Base-by-base conservation (phyloP, 2,888 invertebrate species). In the Monopis laevigella region DNA sequence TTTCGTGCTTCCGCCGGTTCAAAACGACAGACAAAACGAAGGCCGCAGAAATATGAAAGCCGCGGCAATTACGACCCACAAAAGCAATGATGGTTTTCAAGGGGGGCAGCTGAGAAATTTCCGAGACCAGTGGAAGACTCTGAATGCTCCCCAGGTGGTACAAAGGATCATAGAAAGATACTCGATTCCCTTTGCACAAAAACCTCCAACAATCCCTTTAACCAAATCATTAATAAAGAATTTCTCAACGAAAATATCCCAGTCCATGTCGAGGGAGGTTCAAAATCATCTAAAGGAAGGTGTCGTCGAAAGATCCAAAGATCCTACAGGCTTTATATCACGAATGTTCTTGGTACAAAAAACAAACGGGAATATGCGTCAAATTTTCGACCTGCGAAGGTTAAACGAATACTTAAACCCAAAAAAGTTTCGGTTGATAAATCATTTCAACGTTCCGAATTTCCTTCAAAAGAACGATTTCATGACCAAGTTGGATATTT, bases 351-450 rank as follows among this genome's bases (percentile, higher is more conserved):
- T 54, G 6, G 44, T 49, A 1, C 49, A 50, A 7, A 55, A 55
- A 19, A 16, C 38, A 30, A 49, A 51, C 44, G 49, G 51, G 7
- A 42, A 48, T 2, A 18, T 4, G 6, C 44, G 52, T 0, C 51
- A 52, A 0, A 52, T 54, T 21, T 53, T 52, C 52, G 51, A 51
- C 36, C 42, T 53, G 7, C 50, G 46, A 43, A 35, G 41, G 1
- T 41, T 53, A 6, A 57, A 55, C 45, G 2, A 44, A 1, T 56
- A 40, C 38, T 43, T 56, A 1, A 10, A 39, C 1, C 41, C 44
- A 12, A 40, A 45, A 12, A 34, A 24, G 2, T 56, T 56, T 39
- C 32, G 42, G 2, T 43, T 57, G 1, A 47, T 55, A 44, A 52
- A 52, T 10, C 40, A 49, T 14, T 38, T 27, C 13, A 45, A 47